Evolutionary conservation across 2,113 vertebrate genomes (phyloP).

Genomic region (Chaetorhynchus papuensis): DNA sequence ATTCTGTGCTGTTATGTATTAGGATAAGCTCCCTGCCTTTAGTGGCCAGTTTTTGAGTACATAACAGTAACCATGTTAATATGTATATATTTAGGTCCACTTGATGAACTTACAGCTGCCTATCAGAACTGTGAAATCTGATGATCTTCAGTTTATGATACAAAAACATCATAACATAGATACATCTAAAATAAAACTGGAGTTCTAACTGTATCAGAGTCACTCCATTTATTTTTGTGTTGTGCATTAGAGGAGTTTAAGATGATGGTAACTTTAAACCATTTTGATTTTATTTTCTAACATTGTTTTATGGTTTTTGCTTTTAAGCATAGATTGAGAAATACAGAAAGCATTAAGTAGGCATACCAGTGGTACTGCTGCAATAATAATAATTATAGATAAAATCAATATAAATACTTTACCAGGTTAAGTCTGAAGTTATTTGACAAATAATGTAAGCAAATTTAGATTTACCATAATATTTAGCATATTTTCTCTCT

Average conservation of each 20-base stretch:
- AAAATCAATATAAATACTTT: background rate
- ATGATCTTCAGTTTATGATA: background rate
- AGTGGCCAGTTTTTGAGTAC: background rate
- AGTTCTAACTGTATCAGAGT: background rate
- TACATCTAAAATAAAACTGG: background rate
- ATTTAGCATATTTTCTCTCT: background rate
- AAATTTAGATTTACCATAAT: background rate
- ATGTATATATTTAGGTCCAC: background rate
- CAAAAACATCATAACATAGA: background rate
- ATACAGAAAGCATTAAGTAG: background rate
- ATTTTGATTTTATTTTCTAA: background rate
- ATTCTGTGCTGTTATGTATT: background rate
- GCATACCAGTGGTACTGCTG: background rate
- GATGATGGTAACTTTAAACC: background rate
- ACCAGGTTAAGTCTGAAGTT: background rate
- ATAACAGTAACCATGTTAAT: background rate
- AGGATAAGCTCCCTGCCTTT: background rate
- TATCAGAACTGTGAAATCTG: background rate
- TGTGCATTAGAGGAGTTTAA: background rate
- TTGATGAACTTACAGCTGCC: background rate
- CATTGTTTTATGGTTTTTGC: background rate
- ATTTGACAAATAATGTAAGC: background rate
- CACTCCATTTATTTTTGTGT: background rate
- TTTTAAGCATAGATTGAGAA: background rate
- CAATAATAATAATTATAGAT: background rate